These are phyloP conservation scores for Muntiacus muntjak DNA, from an alignment of 2,113 vertebrate genomes.

Conservation along the genomic window DNA sequence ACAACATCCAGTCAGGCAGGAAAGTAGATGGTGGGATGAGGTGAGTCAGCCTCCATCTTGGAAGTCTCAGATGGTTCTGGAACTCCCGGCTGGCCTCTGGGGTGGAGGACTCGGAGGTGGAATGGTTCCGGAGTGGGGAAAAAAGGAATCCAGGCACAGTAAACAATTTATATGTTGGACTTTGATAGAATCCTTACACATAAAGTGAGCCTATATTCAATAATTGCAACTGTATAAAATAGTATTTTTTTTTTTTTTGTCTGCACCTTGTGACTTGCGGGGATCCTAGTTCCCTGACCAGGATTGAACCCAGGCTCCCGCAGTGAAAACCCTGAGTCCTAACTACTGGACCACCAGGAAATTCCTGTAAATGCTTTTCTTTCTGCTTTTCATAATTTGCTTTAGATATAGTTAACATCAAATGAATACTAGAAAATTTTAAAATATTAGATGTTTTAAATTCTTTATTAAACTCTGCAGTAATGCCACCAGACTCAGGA, in stretches of 20 bases:
- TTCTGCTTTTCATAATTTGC: background rate
- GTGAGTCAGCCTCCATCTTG: background rate
- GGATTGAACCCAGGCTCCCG: background rate
- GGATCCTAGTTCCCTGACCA: background rate
- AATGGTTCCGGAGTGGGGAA: background rate
- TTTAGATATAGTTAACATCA: background rate
- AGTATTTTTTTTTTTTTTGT: background rate
- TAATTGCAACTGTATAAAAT: background rate
- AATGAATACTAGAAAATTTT: background rate
- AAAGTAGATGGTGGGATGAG: background rate
- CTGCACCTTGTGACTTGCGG: background rate
- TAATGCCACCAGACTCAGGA: background rate
- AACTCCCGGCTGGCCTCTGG: background rate
- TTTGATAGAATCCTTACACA: background rate
- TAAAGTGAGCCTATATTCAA: background rate
- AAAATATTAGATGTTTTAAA: background rate
- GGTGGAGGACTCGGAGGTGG: background rate
- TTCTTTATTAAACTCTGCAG: background rate
- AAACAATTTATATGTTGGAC: background rate
- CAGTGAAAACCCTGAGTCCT: background rate
- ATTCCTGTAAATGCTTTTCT: background rate
- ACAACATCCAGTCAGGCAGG: background rate
- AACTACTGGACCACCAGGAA: background rate
- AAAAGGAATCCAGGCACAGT: background rate
- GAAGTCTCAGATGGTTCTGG: background rate